A percentile compares a stretch with the other conserved stretches of the same genome.
phyloP scores from a whole-genome alignment of 2,113 vertebrate genomes.

The Elachura formosa region DNA sequence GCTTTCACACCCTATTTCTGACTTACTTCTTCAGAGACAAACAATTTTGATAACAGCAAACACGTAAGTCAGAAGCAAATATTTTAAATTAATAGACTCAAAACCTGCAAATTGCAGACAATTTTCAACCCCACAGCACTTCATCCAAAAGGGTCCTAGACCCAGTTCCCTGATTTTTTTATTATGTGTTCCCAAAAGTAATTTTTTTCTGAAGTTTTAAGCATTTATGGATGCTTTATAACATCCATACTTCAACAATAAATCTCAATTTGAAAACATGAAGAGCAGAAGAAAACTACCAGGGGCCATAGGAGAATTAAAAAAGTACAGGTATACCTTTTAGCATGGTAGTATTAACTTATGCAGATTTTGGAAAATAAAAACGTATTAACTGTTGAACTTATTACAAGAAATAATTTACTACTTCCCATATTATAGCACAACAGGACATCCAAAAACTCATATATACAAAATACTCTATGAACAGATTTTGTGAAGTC shows the following conservation, averaged over 20 bases:
- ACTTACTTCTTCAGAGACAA: not conserved
- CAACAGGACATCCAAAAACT: not conserved
- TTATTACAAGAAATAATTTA: not conserved
- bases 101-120: not conserved
- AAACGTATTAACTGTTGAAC: not conserved
- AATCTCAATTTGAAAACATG: not conserved
- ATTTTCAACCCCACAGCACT: rapidly evolving
- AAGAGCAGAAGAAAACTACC: not conserved
- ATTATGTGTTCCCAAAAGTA: rapidly evolving
- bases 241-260: not conserved
- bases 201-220: not conserved
- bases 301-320: rapidly evolving
- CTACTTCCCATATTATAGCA: not conserved
- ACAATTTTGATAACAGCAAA: not conserved
- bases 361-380: not conserved
- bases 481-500: not conserved
- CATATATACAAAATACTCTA: rapidly evolving
- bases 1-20: not conserved
- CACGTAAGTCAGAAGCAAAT: not conserved
- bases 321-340: not conserved
- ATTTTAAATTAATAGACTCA: not conserved
- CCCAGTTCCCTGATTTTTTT: not conserved
- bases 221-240: not conserved
- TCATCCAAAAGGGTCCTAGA: not conserved
- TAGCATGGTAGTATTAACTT: not conserved